Evolutionary conservation across 2,888 invertebrate genomes (phyloP).

Genomic region (Fragum fragum): DNA sequence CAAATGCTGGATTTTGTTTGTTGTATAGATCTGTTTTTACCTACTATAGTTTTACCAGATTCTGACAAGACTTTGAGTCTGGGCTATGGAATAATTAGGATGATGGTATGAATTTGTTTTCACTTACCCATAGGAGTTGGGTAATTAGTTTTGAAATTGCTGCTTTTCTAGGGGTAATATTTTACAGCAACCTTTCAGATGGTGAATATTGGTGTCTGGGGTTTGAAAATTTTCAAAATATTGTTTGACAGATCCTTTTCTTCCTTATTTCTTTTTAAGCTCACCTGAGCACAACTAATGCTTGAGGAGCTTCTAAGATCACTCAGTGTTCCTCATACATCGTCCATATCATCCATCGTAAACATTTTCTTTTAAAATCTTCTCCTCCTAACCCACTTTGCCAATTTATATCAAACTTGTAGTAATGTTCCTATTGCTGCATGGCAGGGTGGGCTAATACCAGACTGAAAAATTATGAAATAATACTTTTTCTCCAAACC

Average conservation of each 20-base stretch:
- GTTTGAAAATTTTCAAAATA: neutral
- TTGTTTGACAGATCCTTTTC: neutral
- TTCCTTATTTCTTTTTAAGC: no score
- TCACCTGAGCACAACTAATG: no score
- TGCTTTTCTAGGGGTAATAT: neutral
- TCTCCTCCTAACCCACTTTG: no score
- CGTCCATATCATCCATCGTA: no score
- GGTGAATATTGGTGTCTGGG: neutral
- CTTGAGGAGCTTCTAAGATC: no score
- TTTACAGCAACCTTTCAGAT: neutral
- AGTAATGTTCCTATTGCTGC: no score
- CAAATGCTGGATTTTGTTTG: neutral
- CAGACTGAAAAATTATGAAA: no score
- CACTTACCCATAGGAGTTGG: slow-evolving; percentile 4
- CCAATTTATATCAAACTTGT: no score
- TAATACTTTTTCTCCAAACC: no score
- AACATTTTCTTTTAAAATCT: no score
- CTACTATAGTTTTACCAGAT: neutral
- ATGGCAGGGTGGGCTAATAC: no score
- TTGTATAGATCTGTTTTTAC: neutral
- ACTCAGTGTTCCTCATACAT: no score
- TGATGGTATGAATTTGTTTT: slow-evolving; percentile 17
- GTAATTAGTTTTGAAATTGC: slow-evolving; percentile 9
- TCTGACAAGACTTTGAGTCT: slow-evolving; percentile 5
- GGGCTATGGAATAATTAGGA: slow-evolving; percentile 1